A percentile compares a stretch with the other conserved stretches of the same genome.
phyloP scores from a whole-genome alignment of 2,888 invertebrate species.

The Tribolium freemani region DNA sequence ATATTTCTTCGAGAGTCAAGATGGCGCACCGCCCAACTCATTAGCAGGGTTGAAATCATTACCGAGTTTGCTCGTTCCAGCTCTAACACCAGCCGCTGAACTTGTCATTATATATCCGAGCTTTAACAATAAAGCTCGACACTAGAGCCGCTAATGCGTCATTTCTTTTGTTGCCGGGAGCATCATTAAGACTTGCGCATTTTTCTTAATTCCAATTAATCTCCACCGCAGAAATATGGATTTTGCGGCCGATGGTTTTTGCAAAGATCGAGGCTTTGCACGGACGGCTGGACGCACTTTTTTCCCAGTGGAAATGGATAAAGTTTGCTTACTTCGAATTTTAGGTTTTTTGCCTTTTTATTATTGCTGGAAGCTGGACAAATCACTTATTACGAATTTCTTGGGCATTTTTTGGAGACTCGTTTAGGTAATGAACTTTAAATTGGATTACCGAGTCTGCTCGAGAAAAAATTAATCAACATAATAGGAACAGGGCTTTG shows the following conservation, averaged over 20 bases:
- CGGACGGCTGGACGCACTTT: slow-evolving; percentile 49
- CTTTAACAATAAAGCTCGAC: slow-evolving; percentile 42
- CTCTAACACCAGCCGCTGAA: slow-evolving; percentile 35
- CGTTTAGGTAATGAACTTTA: slow-evolving; percentile 39
- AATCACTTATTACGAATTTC: slow-evolving; percentile 23
- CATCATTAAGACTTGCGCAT: slow-evolving; percentile 14
- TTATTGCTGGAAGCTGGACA: too few relatives aligned
- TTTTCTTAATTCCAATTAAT: background rate
- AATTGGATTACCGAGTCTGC: slow-evolving; percentile 25
- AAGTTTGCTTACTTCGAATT: slow-evolving; percentile 47
- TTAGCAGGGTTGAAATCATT: slow-evolving; percentile 42
- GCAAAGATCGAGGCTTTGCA: slow-evolving; percentile 52
- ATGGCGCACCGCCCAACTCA: slow-evolving; percentile 40
- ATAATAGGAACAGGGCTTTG: slow-evolving; percentile 11
- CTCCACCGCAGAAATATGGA: slow-evolving; percentile 15
- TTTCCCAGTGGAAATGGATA: slow-evolving; percentile 54
- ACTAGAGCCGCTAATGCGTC: slow-evolving; percentile 35
- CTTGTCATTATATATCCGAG: slow-evolving; percentile 35
- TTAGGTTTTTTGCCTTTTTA: too few relatives aligned
- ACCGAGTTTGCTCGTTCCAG: slow-evolving; percentile 25
- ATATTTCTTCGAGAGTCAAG: slow-evolving; percentile 24
- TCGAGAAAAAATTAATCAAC: slow-evolving; percentile 31
- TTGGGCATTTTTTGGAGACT: slow-evolving; percentile 20
- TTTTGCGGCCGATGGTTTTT: slow-evolving; percentile 45
- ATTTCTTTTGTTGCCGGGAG: slow-evolving; percentile 34